These are phyloP conservation scores for Tympanuchus pallidicinctus DNA, from an alignment of 2,113 vertebrate genomes.

Conservation along the genomic window DNA sequence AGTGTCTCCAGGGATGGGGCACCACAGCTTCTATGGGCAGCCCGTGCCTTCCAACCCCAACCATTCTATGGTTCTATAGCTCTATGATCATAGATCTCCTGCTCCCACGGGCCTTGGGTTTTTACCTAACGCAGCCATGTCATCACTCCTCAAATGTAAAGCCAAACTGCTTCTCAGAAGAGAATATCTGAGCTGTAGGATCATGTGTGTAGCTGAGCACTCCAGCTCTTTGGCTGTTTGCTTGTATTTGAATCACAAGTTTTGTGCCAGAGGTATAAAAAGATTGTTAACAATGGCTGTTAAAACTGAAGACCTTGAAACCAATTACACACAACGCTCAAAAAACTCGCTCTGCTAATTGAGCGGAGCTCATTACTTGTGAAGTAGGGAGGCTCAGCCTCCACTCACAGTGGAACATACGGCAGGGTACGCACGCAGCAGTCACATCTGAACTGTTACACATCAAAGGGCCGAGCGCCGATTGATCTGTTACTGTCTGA, in stretches of 20 bases:
- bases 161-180: slow-evolving; percentile 1
- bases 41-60: no score
- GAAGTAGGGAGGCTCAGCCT: slow-evolving; percentile 15
- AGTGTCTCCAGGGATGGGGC: no score
- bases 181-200: not conserved
- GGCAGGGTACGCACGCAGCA: not conserved
- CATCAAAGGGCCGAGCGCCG: slow-evolving; percentile 37
- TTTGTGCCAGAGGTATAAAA: slow-evolving; percentile 12
- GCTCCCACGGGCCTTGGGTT: not conserved
- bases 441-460: not conserved
- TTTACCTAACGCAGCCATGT: not conserved
- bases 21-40: no score
- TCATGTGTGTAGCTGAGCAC: not conserved
- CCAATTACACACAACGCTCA: not conserved
- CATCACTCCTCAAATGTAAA: not conserved
- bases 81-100: not conserved
- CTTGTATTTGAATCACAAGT: not conserved
- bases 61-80: no score
- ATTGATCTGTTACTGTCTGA: slow-evolving; percentile 55
- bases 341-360: slow-evolving; percentile 40
- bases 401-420: not conserved
- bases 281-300: slow-evolving; percentile 17
- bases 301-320: slow-evolving; percentile 27
- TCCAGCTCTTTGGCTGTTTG: not conserved
- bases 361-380: slow-evolving; percentile 34